Percentiles rank a stretch among this genome's conserved stretches.
These are phyloP conservation scores for Neuroscelio doddi DNA, from an alignment of 2,888 invertebrate species.

Conservation along the genomic window DNA sequence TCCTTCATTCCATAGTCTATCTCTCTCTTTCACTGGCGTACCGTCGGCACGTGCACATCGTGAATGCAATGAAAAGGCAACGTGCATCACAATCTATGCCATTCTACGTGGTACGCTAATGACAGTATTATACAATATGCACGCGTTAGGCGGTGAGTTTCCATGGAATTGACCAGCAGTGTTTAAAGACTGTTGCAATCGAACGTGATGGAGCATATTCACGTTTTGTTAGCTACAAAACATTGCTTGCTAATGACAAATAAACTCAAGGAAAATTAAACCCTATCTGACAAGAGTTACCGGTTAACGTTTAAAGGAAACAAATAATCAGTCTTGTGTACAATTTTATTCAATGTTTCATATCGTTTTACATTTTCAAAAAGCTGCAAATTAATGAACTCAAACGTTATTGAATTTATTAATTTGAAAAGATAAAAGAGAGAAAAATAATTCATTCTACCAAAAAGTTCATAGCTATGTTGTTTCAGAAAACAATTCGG, in stretches of 20 bases:
- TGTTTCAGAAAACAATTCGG: background rate
- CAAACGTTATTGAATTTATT: too few relatives aligned
- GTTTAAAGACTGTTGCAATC: slow-evolving; percentile 4
- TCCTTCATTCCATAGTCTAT: slow-evolving; percentile 16
- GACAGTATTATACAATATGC: slow-evolving; percentile 23
- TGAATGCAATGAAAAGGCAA: slow-evolving; percentile 10
- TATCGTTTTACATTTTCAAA: too few relatives aligned
- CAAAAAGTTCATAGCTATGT: too few relatives aligned
- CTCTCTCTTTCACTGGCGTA: slow-evolving; percentile 13
- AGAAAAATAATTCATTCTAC: too few relatives aligned
- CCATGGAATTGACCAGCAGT: slow-evolving; percentile 14
- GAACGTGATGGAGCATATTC: slow-evolving; percentile 5
- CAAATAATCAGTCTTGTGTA: too few relatives aligned
- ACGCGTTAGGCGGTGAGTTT: slow-evolving; percentile 22
- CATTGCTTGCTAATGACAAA: slow-evolving; percentile 4
- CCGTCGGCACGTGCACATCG: slow-evolving; percentile 3
- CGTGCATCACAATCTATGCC: slow-evolving; percentile 10
- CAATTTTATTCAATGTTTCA: background rate
- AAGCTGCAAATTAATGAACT: too few relatives aligned
- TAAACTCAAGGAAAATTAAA: background rate
- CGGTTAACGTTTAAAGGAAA: background rate
- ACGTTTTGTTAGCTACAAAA: background rate
- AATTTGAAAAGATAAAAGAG: too few relatives aligned
- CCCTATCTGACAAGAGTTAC: background rate
- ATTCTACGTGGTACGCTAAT: slow-evolving; percentile 21